Evolutionary conservation across 1,140 invertebrate genomes (phyloP).

Genomic region (Plodia interpunctella): DNA sequence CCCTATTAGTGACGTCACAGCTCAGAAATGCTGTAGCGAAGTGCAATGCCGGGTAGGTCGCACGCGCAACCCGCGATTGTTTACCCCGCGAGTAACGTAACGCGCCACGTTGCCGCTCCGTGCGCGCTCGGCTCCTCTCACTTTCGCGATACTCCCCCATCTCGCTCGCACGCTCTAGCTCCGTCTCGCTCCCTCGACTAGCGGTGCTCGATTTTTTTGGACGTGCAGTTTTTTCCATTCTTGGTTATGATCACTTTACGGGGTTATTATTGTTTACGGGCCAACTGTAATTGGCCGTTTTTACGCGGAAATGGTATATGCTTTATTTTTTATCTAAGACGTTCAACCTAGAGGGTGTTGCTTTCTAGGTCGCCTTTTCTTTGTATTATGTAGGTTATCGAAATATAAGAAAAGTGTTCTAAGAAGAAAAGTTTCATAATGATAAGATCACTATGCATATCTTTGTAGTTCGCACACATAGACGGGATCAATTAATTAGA

Average conservation of each 20-base stretch:
- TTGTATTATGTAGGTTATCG: no score
- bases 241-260: conserved; percentile 55
- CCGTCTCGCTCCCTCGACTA: conserved; percentile 52
- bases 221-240: conserved; percentile 64
- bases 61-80: conserved; percentile 65
- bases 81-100: conserved; percentile 65
- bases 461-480: no score
- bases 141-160: conserved; percentile 56
- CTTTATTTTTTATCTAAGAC: conserved; percentile 7
- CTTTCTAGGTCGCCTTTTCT: not conserved
- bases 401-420: no score
- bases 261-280: conserved; percentile 53
- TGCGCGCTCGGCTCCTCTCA: conserved; percentile 65
- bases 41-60: conserved; percentile 50
- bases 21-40: conserved; percentile 66
- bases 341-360: not conserved
- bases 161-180: conserved; percentile 34
- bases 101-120: conserved; percentile 61
- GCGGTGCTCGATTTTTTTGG: conserved; percentile 74
- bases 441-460: no score
- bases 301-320: conserved; percentile 23
- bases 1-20: conserved; percentile 49
- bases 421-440: no score
- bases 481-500: no score
- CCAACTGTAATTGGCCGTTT: conserved; percentile 34